Evolutionary conservation across 2,113 vertebrate species (phyloP), one percentile per base, ranked within the genome.

Genomic region (Dipodomys spectabilis): DNA sequence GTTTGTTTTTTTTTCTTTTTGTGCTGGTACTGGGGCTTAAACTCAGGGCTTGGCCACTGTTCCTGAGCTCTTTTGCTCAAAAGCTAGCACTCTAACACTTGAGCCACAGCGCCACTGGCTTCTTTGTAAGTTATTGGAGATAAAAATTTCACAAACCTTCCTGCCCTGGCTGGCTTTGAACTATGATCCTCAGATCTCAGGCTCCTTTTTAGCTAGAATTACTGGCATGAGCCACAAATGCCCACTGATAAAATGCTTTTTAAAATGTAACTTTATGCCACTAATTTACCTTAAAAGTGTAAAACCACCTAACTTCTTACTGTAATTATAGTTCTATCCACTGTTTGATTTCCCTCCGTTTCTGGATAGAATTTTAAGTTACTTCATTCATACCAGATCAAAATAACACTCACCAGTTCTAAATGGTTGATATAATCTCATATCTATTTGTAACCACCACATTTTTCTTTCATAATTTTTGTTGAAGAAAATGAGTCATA

Each of bases 311-410:
- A 32, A 44, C 53, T 80, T 72, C 23, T 67, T 67, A 39, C 72
- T 81, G 16, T 82, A 86, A 86, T 74, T 82, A 67, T 16, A 64
- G 49, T 68, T 30, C 11, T 4, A 53, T 20, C 62, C 28, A 27
- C 8, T 39, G 10, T 80, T 71, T 72, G 0, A 91, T 86, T 86
- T 82, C 90, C 12, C 49, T 60, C 18, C 65, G 64, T 65, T n/a
- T 88, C 30, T 89, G 7, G 23, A 82, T 45, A 25, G 6, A 82
- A 57, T 82, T 82, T 84, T 84, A 53, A 53, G 4, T 89, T 83
- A 68, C 27, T 68, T 49, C 88, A 13, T 93, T 82, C 93, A 25
- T 81, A 74, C 45, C 45, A 81, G 49, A 87, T 80, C 69, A 72
- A 60, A 83, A 72, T 39, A 90, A 32, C 6, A 81, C 68, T 16